Evolutionary conservation across 2,113 vertebrate genomes (phyloP).

Genomic region (Isichthys henryi): DNA sequence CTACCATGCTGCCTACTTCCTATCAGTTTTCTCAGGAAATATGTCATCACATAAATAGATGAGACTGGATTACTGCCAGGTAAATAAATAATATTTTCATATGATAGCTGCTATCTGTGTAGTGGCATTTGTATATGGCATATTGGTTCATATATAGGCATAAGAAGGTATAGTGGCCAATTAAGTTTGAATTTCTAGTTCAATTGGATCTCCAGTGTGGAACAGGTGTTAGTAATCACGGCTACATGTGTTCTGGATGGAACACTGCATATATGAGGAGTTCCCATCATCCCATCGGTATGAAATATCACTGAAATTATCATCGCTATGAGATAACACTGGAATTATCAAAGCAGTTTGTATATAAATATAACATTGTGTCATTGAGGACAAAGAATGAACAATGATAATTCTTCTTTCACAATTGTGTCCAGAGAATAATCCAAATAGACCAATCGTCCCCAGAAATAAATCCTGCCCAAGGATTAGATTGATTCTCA

Average conservation of each 20-base stretch:
- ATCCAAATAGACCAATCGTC: slow-evolving; percentile 16
- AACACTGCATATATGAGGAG: not conserved
- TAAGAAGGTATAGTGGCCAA: not conserved
- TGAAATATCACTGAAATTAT: not conserved
- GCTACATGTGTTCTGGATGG: not conserved
- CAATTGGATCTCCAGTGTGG: not conserved
- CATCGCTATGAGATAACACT: not conserved
- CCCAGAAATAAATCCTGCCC: not conserved
- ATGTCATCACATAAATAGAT: not conserved
- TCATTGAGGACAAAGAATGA: not conserved
- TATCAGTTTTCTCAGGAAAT: not conserved
- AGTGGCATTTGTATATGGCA: not conserved
- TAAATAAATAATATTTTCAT: not conserved
- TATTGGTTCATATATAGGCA: not conserved
- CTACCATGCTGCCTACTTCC: not conserved
- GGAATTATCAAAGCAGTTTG: not conserved
- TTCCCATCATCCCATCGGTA: not conserved
- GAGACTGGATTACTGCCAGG: not conserved
- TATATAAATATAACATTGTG: slow-evolving; percentile 4
- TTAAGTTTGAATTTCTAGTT: not conserved
- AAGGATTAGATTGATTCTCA: slow-evolving; percentile 16
- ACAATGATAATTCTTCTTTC: not conserved
- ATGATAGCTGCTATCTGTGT: not conserved
- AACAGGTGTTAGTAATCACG: not conserved
- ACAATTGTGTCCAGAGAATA: not conserved